A percentile compares a stretch with the other conserved stretches of the same genome.
Evolutionary conservation across 92 coral and sea anemone genomes (phyloP).

Genomic region (Epizoanthus fatuus): DNA sequence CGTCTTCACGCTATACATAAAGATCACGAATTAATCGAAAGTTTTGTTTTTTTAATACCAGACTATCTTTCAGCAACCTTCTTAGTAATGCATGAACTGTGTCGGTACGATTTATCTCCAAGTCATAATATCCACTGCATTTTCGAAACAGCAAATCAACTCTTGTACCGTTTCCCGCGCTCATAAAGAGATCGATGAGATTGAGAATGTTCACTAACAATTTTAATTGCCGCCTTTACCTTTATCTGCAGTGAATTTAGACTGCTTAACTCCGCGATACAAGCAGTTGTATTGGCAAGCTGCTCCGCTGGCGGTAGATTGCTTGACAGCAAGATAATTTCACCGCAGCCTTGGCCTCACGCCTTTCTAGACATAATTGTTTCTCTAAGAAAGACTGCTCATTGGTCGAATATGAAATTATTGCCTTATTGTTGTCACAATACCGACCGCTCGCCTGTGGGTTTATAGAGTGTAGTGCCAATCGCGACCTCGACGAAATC

Average conservation of each 20-base stretch:
- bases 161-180: slow-evolving; percentile 29
- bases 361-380: slow-evolving; percentile 81
- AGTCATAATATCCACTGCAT: slow-evolving; percentile 39
- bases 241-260: slow-evolving; percentile 43
- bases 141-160: slow-evolving; percentile 33
- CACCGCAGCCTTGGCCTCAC: slow-evolving; percentile 36
- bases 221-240: slow-evolving; percentile 44
- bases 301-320: slow-evolving; percentile 52
- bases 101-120: slow-evolving; percentile 33
- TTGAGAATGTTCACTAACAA: slow-evolving; percentile 26
- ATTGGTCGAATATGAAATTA: slow-evolving; percentile 82
- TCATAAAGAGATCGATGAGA: slow-evolving; percentile 36
- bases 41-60: background rate
- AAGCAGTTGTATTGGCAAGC: slow-evolving; percentile 16
- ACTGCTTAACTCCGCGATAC: slow-evolving; percentile 44
- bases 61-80: background rate
- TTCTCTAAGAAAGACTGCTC: slow-evolving; percentile 44
- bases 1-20: slow-evolving; percentile 34
- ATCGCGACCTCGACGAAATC: slow-evolving; percentile 8
- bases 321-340: slow-evolving; percentile 53
- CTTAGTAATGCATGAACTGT: slow-evolving; percentile 31
- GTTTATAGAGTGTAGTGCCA: slow-evolving; percentile 32
- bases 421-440: slow-evolving; percentile 74
- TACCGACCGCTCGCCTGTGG: slow-evolving; percentile 29
- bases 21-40: slow-evolving; percentile 20